Base-by-base conservation (phyloP, 2,888 invertebrate genomes). In the Drosophila helvetica region DNA sequence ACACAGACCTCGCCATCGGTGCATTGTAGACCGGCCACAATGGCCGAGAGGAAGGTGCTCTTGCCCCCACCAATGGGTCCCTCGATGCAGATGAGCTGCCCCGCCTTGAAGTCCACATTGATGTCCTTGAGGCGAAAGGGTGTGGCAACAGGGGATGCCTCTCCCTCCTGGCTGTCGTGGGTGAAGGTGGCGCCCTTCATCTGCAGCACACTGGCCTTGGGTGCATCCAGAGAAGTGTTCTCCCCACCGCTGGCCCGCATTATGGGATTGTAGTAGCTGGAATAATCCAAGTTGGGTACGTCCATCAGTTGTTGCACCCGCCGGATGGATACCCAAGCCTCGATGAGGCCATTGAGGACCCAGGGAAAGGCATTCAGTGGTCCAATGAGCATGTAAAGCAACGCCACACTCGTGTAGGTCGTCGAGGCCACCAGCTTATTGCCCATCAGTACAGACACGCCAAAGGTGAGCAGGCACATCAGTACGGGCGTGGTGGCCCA, bases 341-440 rank as follows among this genome's bases (percentile, higher is more conserved):
- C 99, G 48, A 98, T 96, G 3, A 99, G 93, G 0, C 99, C 99
- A 92, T 98, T 99, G 19, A 99, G 93, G 3, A 99, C 99, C 99
- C 99, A 99, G 0, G 99, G 99, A 92, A 99, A 98, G 0, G 98
- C 97, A 92, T 99, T 99, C 66, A 99, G 92, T 0, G 99, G 99
- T 58, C 96, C 95, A 81, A 99, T 99, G 68, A 99, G 93, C 96
- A 99, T 98, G 90, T 98, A 98, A 69, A 99, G 94, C 60, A 99
- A 93, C 0, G 99, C 98, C 78, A 99, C 95, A 76, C 96, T 96
- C 0, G 99, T 99, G 89, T 99, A 99, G 1, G 97, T 98, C 61
- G 96, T 97, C 22, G 98, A 96, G 3, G 99, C 98, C 18, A 90
- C 59, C 10, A 99, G 93, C 53, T 94, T 93, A 93, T 96, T 93